phyloP scores from a whole-genome alignment of 2,888 invertebrate genomes.

The Thymelicus acteon region DNA sequence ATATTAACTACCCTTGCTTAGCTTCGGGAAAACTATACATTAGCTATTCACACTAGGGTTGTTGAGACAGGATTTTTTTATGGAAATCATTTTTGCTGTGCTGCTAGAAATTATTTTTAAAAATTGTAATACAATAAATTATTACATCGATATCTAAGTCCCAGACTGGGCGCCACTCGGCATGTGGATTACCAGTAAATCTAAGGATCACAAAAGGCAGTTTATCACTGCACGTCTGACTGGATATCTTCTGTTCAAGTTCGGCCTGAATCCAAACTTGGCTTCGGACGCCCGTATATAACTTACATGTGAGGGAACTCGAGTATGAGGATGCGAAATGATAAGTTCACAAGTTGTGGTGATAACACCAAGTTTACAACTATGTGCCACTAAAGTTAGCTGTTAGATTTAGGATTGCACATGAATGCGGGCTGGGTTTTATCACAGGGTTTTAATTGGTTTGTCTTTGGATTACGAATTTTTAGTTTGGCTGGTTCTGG shows the following conservation, averaged over 20 bases:
- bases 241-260: conserved; percentile 64
- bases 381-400: conserved; percentile 20
- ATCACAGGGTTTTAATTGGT: background rate
- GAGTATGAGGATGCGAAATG: conserved; percentile 27
- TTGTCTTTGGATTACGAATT: background rate
- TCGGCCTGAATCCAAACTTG: conserved; percentile 57
- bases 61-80: too few relatives aligned
- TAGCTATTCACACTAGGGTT: too few relatives aligned
- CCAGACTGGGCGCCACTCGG: conserved; percentile 56
- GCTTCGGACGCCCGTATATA: conserved; percentile 52
- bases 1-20: too few relatives aligned
- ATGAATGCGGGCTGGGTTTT: background rate
- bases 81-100: too few relatives aligned
- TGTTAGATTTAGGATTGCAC: conserved; percentile 26
- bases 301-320: conserved; percentile 36
- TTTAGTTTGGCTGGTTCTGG: too few relatives aligned
- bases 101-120: too few relatives aligned
- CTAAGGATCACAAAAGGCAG: conserved; percentile 72
- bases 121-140: too few relatives aligned
- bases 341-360: conserved; percentile 28
- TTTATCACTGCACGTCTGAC: conserved; percentile 71
- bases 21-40: too few relatives aligned
- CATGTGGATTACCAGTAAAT: conserved; percentile 63
- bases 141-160: background rate
- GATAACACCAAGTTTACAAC: conserved; percentile 28